Base-by-base conservation (phyloP, 2,888 invertebrate genomes). In the Lasioglossum villosulum region DNA sequence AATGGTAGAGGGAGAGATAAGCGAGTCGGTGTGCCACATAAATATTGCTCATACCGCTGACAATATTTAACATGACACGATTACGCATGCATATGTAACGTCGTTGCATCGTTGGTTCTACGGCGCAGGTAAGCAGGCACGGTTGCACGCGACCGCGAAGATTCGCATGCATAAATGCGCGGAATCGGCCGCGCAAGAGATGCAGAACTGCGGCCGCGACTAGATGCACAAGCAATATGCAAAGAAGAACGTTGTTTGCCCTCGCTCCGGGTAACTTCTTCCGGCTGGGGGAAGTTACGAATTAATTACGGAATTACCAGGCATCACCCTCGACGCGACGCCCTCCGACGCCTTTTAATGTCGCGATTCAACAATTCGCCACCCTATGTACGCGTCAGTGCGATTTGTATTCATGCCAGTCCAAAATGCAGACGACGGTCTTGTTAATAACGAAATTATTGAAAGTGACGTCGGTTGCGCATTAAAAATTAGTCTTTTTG, bases 61-160 rank as follows among this genome's bases (percentile, higher is more conserved):
- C 63, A 34, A 42, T 72, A 82, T 84, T 82, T 78, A 84, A 82
- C 71, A 30, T 74, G 75, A n/a, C 77, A n/a, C 68, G 70, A 52
- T 77, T 74, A 72, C 72, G 82, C 75, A 83, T 85, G 75, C 78
- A 76, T 85, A 85, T 85, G 83, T 79, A 79, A 85, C 79, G 73
- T 52, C 72, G 75, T 73, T 30, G 72, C 27, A 5, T 30, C 59
- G 59, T 59, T 16, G 59, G 27, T 59, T 59, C 59, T 48, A 73
- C 76, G 10, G n/a, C 34, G 59, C 27, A 79, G 48, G 56, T 75
- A 74, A 75, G 63, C 78, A 52, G 19, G 59, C 42, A 34, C 78
- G 63, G 71, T 66, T 84, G 84, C 82, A 78, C 74, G 63, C 71
- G 45, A 82, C 78, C 56, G 66, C 78, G 72, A 84, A 73, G 78